Evolutionary conservation across 2,797 vertebrate genomes (phyloP).

Genomic region (Poeciliopsis gracilis): DNA sequence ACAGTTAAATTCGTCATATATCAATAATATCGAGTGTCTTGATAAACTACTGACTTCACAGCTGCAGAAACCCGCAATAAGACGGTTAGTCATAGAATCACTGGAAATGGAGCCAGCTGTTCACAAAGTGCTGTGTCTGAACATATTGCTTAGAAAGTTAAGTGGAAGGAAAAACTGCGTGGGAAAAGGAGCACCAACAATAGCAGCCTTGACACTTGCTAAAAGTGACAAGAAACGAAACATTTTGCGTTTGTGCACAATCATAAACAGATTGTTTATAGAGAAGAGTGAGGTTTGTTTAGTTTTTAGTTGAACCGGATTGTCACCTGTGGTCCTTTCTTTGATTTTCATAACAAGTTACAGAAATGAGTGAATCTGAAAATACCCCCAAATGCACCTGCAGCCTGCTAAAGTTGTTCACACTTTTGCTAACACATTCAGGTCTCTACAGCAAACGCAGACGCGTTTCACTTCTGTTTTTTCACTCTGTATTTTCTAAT

Average conservation of each 20-base stretch:
- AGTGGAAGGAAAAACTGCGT: not conserved
- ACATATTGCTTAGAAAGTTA: not conserved
- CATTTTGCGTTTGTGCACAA: not conserved
- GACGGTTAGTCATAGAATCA: not conserved
- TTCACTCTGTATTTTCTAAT: conserved; percentile 23
- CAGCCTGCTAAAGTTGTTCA: not conserved
- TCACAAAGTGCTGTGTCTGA: not conserved
- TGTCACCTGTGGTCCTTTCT: not conserved
- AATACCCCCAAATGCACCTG: not conserved
- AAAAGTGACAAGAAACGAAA: not conserved
- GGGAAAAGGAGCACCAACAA: not conserved
- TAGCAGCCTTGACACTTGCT: not conserved
- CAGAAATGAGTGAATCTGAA: conserved; percentile 5
- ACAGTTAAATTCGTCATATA: not conserved
- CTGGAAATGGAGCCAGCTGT: not conserved
- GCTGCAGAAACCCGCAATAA: not conserved
- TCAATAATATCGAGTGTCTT: not conserved
- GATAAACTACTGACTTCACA: not conserved
- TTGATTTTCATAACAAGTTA: not conserved
- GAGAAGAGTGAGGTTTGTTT: not conserved
- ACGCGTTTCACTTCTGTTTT: conserved; percentile 57
- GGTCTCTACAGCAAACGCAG: conserved; percentile 19
- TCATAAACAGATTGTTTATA: not conserved
- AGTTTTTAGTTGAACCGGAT: not conserved
- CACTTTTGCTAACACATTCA: not conserved